These are phyloP conservation scores for Melanargia galathea DNA, from an alignment of 2,888 invertebrate genomes.

Conservation along the genomic window DNA sequence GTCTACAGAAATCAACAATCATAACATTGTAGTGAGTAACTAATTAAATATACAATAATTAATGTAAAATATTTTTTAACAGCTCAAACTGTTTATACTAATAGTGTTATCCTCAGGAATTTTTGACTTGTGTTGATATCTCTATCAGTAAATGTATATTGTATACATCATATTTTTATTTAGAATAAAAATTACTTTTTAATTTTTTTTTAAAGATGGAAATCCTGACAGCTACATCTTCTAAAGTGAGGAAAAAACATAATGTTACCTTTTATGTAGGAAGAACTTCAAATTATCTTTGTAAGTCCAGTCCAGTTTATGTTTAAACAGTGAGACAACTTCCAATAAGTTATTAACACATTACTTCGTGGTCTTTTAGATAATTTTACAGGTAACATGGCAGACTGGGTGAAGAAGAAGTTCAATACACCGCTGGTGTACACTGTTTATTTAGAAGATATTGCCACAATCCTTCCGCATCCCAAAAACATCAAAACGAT, in stretches of 20 bases:
- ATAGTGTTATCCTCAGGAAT: too few species aligned
- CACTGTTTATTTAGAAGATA: constrained; percentile 58
- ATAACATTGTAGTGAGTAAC: constrained; percentile 60
- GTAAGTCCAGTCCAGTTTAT: too few species aligned
- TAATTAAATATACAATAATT: constrained; percentile 1
- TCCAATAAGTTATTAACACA: too few species aligned
- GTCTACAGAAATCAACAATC: constrained; percentile 52
- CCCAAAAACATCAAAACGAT: constrained; percentile 50
- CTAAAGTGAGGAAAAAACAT: constrained; percentile 48
- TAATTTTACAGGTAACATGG: constrained; percentile 64
- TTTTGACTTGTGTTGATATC: too few species aligned
- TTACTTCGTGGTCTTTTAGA: constrained; percentile 46
- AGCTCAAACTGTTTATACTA: background rate
- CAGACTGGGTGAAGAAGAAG: constrained; percentile 71
- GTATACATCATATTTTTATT: too few species aligned
- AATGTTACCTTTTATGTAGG: constrained; percentile 58
- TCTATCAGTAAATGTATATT: too few species aligned
- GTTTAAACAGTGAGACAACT: too few species aligned
- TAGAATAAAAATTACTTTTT: too few species aligned
- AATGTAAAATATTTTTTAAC: background rate
- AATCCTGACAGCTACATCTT: constrained; percentile 56
- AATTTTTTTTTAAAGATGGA: constrained; percentile 54
- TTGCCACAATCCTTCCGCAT: constrained; percentile 51
- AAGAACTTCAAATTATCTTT: constrained; percentile 54
- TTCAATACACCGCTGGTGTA: constrained; percentile 69